A percentile compares a stretch with the other conserved stretches of the same genome.
Evolutionary conservation across 2,113 vertebrate genomes (phyloP).

Genomic region (Myodes glareolus): DNA sequence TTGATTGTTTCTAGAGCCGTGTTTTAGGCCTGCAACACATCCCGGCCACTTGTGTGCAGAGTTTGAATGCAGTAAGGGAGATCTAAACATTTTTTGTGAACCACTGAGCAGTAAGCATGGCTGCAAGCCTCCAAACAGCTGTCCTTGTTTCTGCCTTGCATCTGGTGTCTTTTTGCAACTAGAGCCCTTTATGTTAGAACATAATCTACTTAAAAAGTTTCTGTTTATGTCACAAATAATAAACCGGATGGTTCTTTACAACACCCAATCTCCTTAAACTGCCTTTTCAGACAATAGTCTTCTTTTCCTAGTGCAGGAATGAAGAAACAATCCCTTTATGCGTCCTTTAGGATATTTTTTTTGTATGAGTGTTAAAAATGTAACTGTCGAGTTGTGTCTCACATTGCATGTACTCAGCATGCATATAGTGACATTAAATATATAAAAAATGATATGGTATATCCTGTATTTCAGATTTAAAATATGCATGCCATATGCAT

Average conservation of each 20-base stretch:
- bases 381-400: not conserved
- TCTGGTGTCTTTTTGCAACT: conserved; percentile 68
- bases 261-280: conserved; percentile 42
- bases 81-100: conserved; percentile 71
- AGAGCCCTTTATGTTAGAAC: conserved; percentile 67
- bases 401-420: not conserved
- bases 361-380: not conserved
- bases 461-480: not conserved
- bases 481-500: not conserved
- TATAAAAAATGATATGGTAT: not conserved
- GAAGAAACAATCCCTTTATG: not conserved
- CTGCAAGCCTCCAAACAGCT: conserved; percentile 66
- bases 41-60: conserved; percentile 62
- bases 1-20: conserved; percentile 53
- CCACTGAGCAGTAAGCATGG: conserved; percentile 69
- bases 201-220: conserved; percentile 74
- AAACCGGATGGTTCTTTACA: conserved; percentile 63
- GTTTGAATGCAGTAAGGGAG: conserved; percentile 64
- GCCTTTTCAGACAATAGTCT: conserved; percentile 28
- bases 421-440: not conserved
- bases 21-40: conserved; percentile 56
- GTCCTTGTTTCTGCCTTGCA: conserved; percentile 54
- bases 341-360: conserved; percentile 23
- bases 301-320: not conserved
- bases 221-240: conserved; percentile 67